Evolutionary conservation across 2,113 vertebrate genomes (phyloP).

Genomic region (Saccopteryx bilineata): DNA sequence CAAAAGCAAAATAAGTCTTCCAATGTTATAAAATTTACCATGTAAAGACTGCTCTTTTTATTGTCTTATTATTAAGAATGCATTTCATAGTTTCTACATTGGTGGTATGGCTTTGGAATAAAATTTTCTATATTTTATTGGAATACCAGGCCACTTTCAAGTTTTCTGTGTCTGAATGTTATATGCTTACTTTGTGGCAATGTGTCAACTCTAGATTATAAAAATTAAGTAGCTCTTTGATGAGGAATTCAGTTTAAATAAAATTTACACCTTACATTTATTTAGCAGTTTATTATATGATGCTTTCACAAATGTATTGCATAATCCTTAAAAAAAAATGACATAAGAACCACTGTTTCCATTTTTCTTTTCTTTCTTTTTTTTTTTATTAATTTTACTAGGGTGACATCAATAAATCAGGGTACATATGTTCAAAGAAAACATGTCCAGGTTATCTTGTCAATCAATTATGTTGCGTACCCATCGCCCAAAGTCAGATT

Average conservation of each 20-base stretch:
- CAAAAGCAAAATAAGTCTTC: neutral
- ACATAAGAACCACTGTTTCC: neutral
- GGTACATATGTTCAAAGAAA: no score
- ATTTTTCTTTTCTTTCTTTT: neutral
- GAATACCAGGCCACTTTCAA: constrained; percentile 14
- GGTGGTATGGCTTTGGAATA: constrained; percentile 80
- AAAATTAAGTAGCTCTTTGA: neutral
- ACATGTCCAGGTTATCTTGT: no score
- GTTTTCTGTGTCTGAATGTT: constrained; percentile 35
- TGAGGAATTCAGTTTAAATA: constrained; percentile 21
- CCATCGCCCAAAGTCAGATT: no score
- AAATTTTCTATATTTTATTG: constrained; percentile 80
- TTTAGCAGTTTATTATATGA: neutral
- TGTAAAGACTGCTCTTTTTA: constrained; percentile 55
- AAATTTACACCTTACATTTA: neutral
- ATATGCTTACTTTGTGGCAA: constrained; percentile 3
- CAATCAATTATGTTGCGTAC: no score
- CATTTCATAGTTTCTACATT: constrained; percentile 61
- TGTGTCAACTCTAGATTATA: constrained; percentile 21
- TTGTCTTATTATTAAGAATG: constrained; percentile 30
- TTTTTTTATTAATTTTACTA: neutral
- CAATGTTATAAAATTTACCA: constrained; percentile 30
- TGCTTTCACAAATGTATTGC: neutral
- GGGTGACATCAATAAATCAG: no score
- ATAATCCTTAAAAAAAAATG: neutral